phyloP scores from a whole-genome alignment of 23 tunicate species.

The Oikopleura vanhoeffeni region DNA sequence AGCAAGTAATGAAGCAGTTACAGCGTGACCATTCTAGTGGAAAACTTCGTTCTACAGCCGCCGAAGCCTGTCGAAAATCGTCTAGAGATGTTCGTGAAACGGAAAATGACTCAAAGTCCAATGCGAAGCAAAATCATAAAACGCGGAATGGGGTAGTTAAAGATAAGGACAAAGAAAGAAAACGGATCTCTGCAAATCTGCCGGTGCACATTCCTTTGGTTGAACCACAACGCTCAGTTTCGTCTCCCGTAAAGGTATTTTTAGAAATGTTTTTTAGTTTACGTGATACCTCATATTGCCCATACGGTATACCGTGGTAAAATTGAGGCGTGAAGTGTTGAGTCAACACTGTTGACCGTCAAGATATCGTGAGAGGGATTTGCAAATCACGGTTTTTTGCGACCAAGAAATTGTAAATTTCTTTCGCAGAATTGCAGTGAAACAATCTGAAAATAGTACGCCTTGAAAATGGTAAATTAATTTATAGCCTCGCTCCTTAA shows the following conservation, averaged over 20 bases:
- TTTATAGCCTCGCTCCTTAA: too few relatives aligned
- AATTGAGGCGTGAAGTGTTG: too few relatives aligned
- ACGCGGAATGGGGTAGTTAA: neutral
- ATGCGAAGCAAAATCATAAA: neutral
- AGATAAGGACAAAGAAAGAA: neutral
- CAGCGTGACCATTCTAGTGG: constrained; percentile 1
- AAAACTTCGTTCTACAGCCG: constrained; percentile 4
- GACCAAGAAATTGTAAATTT: too few relatives aligned
- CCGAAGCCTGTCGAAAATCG: neutral
- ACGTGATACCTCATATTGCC: too few relatives aligned
- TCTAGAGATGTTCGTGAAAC: neutral
- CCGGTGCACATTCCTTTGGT: neutral
- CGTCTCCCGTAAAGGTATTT: neutral
- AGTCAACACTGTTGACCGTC: too few relatives aligned
- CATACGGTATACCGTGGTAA: too few relatives aligned
- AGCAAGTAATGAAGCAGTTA: neutral
- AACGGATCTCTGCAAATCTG: neutral
- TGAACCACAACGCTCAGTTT: neutral
- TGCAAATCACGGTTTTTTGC: too few relatives aligned
- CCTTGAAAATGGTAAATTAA: too few relatives aligned
- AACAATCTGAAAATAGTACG: too few relatives aligned
- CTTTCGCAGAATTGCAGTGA: too few relatives aligned
- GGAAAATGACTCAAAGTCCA: neutral
- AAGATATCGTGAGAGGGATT: too few relatives aligned
- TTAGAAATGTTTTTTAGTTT: too few relatives aligned